Evolutionary conservation across 1,140 invertebrate genomes (phyloP), one percentile per base, ranked within the genome.

Genomic region (Gryllus bimaculatus): DNA sequence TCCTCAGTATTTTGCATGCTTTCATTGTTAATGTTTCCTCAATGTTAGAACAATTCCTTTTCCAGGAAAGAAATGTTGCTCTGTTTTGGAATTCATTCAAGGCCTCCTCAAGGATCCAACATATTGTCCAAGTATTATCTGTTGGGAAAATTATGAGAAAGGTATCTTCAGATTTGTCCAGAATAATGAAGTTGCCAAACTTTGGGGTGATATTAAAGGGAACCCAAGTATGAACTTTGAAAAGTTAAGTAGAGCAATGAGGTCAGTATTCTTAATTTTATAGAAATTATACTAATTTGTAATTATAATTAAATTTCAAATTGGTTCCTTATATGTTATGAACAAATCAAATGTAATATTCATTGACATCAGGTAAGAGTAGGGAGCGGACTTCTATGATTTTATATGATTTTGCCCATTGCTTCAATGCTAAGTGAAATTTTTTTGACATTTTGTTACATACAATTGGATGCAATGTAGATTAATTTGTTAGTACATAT

Each of bases 221-320:
- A 97, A 98, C 84, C 90, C 92, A 48, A 91, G 93, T 83, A 97
- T 97, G 96, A 96, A 93, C n/a, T 98, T 96, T 84, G 96, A 97
- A 84, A 98, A 98, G 86, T 90, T 97, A 81, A 96, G 94, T 86
- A 85, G 96, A 82, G 96, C 96, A 10, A 97, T 98, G 94, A 91
- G 96, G 91, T 95, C 87, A 85, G 82, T 15, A 73, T 73, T 15
- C 13, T 73, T 73, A 15, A 15, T 73, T 73, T 39, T 39, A 39
- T 2, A 39, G 26, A 39, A 39, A 39, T 39, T 39, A 39, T 39
- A 39, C 26, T 39, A 2, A 39, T 5, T 39, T 39, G 26, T 39
- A 39, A 2, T 39, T 39, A 2, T 39, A 39, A 39, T 39, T 39
- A 2, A 39, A 39, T 1, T 2, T 39, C 26, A 39, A 39, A 39